phyloP scores from a whole-genome alignment of 1,140 invertebrate genomes.

The Drosophila sp. region DNA sequence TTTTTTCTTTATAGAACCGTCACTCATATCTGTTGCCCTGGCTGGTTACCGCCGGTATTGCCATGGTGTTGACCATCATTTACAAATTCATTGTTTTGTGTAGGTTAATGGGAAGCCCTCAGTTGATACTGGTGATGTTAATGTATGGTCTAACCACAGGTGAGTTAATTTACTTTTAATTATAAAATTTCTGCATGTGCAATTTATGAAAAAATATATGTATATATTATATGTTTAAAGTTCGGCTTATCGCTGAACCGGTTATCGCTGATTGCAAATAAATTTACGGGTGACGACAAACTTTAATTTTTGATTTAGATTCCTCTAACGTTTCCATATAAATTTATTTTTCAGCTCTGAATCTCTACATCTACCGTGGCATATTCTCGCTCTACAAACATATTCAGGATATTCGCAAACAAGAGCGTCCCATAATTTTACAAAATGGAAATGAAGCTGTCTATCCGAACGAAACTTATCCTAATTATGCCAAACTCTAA shows the following conservation, averaged over 20 bases:
- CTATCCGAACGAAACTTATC: slow-evolving; percentile 26
- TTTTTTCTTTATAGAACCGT: background rate
- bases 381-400: slow-evolving; percentile 66
- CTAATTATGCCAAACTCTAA: slow-evolving; percentile 41
- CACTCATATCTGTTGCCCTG: background rate
- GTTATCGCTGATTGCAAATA: no score
- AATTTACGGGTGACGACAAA: no score
- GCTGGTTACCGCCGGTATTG: background rate
- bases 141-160: no score
- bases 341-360: slow-evolving; percentile 41
- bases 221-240: no score
- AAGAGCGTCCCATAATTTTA: slow-evolving; percentile 37
- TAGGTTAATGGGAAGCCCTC: background rate
- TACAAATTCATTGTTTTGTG: background rate
- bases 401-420: slow-evolving; percentile 45
- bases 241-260: no score
- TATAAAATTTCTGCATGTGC: no score
- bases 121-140: no score
- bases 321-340: no score
- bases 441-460: background rate
- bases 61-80: background rate
- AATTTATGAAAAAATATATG: no score
- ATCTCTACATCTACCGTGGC: slow-evolving; percentile 49
- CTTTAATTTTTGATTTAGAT: background rate
- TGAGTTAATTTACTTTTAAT: no score